A percentile compares a stretch with the other conserved stretches of the same genome.
phyloP scores from a whole-genome alignment of 2,888 invertebrate species.

The Dione vanillae region DNA sequence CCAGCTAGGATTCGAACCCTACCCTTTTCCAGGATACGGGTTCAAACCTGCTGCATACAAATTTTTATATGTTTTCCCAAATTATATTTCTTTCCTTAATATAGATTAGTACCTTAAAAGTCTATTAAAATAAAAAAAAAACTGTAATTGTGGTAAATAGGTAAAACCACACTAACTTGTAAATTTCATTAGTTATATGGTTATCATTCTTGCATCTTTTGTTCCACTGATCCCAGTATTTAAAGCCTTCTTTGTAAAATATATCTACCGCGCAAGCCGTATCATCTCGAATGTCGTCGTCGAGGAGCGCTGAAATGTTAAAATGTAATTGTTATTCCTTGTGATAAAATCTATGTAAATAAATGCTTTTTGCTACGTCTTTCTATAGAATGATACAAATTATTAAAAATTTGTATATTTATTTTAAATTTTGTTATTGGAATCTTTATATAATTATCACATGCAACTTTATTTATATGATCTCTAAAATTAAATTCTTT shows the following conservation, averaged over 20 bases:
- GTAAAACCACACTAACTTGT: conserved; percentile 62
- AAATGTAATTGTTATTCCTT: conserved; percentile 4
- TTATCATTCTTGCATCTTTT: conserved; percentile 72
- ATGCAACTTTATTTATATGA: no score
- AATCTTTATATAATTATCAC: no score
- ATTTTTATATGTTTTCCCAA: no score
- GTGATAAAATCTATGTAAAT: conserved; percentile 11
- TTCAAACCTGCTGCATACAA: no score
- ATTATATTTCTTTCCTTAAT: no score
- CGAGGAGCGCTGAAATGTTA: conserved; percentile 63
- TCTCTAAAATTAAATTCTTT: no score
- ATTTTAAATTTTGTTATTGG: background rate
- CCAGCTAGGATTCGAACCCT: no score
- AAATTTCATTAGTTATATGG: conserved; percentile 72
- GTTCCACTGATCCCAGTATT: conserved; percentile 74
- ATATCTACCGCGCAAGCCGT: conserved; percentile 71
- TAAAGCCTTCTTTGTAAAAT: conserved; percentile 71
- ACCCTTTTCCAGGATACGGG: no score
- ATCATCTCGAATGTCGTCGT: conserved; percentile 76
- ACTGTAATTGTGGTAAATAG: no score
- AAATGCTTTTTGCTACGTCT: background rate
- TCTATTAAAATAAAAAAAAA: no score
- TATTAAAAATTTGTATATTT: background rate
- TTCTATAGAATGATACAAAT: background rate
- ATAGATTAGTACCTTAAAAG: no score